These are phyloP conservation scores for Aptenodytes patagonicus DNA, from an alignment of 2,113 vertebrate species.

Conservation along the genomic window DNA sequence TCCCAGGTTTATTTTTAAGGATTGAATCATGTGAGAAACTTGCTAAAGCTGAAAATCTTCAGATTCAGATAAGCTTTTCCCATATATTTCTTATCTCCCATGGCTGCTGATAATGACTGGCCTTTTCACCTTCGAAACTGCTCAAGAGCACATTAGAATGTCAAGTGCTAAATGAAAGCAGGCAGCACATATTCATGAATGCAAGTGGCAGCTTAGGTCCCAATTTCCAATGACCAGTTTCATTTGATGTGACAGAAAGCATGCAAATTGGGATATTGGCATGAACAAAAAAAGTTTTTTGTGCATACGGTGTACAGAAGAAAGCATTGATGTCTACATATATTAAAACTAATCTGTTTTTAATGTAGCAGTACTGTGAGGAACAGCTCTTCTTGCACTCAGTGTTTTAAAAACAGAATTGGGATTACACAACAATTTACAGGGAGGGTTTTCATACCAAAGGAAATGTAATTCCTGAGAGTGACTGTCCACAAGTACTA, in stretches of 20 bases:
- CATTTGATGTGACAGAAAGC: constrained; percentile 41
- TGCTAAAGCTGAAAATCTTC: background rate
- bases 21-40: background rate
- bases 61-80: constrained; percentile 21
- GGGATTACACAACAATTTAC: background rate
- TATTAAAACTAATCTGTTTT: constrained; percentile 32
- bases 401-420: background rate
- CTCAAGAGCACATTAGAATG: constrained; percentile 3
- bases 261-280: constrained; percentile 42
- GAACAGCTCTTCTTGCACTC: background rate
- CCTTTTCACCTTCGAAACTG: constrained; percentile 13
- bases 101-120: constrained; percentile 27
- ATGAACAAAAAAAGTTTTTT: background rate
- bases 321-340: background rate
- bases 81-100: constrained; percentile 15
- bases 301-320: background rate
- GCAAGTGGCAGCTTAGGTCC: constrained; percentile 8
- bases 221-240: constrained; percentile 19
- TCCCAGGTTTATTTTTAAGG: constrained; percentile 19
- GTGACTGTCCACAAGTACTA: background rate
- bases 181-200: background rate
- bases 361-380: background rate
- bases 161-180: background rate
- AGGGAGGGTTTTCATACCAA: background rate
- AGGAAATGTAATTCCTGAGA: background rate